A percentile compares a stretch with the other conserved stretches of the same genome.
These are phyloP conservation scores for Troides aeacus DNA, from an alignment of 2,888 invertebrate genomes.

Conservation along the genomic window DNA sequence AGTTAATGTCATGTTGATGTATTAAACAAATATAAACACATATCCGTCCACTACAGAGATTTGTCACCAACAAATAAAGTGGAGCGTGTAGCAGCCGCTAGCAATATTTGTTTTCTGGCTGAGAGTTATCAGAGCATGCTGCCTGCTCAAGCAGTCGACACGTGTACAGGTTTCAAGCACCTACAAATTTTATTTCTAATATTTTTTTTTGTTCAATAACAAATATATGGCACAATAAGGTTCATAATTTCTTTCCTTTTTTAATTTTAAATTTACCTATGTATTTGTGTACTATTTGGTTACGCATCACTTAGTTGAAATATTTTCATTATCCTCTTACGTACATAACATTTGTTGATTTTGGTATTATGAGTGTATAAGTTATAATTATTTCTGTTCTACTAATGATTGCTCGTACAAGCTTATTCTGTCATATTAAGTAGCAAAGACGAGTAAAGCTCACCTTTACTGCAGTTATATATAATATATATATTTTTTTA, in stretches of 20 bases:
- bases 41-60: background rate
- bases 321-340: too few relatives aligned
- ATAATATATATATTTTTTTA: too few relatives aligned
- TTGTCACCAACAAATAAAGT: constrained; percentile 12
- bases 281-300: too few relatives aligned
- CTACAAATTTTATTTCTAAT: background rate
- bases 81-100: constrained; percentile 6
- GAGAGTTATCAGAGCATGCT: constrained; percentile 26
- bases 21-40: constrained; percentile 7
- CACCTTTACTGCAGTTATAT: too few relatives aligned
- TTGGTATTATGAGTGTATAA: too few relatives aligned
- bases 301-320: too few relatives aligned
- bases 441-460: too few relatives aligned
- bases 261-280: too few relatives aligned
- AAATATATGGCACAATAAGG: background rate
- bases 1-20: background rate
- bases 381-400: too few relatives aligned
- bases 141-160: constrained; percentile 16
- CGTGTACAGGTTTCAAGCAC: constrained; percentile 32
- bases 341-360: too few relatives aligned
- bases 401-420: too few relatives aligned
- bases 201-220: background rate
- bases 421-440: too few relatives aligned
- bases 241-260: background rate
- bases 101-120: constrained; percentile 15